Evolutionary conservation across 2,113 vertebrate genomes (phyloP).

Genomic region (Blennius ocellaris): DNA sequence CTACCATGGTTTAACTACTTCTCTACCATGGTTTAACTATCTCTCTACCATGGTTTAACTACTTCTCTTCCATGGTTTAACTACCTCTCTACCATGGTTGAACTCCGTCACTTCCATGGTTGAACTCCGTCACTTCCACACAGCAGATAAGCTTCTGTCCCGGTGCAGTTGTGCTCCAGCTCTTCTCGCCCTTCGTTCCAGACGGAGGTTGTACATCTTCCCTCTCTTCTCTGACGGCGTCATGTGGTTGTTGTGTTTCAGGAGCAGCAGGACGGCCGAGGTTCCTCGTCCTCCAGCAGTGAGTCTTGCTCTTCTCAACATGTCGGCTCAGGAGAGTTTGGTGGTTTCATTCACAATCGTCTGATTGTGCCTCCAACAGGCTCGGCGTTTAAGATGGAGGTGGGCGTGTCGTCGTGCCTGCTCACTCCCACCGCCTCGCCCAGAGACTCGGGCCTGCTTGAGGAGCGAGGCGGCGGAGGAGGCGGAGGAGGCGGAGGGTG

Average conservation of each 20-base stretch:
- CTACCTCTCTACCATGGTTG: no score
- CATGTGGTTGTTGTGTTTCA: no score
- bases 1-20: no score
- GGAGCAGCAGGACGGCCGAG: conserved; percentile 45
- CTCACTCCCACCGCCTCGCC: conserved; percentile 85
- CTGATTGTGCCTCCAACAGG: conserved; percentile 34
- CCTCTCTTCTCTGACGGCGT: no score
- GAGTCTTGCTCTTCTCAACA: conserved; percentile 55
- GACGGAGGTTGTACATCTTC: not conserved
- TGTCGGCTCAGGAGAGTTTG: not conserved
- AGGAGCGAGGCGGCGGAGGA: conserved; percentile 75
- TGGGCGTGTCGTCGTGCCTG: conserved; percentile 80
- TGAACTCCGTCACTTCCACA: not conserved
- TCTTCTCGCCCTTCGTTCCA: conserved; percentile 26
- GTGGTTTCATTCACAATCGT: conserved; percentile 1
- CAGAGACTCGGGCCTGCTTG: conserved; percentile 60
- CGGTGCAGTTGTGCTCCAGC: conserved; percentile 24
- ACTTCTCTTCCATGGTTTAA: no score
- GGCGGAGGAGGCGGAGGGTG: conserved; percentile 75
- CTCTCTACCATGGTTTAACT: no score
- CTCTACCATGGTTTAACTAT: no score
- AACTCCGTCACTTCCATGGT: no score
- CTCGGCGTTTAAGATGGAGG: conserved; percentile 73
- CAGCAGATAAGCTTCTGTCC: conserved; percentile 36
- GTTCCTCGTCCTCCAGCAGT: conserved; percentile 65